phyloP scores from a whole-genome alignment of 2,888 invertebrate species.

The Heliothis peltigera region DNA sequence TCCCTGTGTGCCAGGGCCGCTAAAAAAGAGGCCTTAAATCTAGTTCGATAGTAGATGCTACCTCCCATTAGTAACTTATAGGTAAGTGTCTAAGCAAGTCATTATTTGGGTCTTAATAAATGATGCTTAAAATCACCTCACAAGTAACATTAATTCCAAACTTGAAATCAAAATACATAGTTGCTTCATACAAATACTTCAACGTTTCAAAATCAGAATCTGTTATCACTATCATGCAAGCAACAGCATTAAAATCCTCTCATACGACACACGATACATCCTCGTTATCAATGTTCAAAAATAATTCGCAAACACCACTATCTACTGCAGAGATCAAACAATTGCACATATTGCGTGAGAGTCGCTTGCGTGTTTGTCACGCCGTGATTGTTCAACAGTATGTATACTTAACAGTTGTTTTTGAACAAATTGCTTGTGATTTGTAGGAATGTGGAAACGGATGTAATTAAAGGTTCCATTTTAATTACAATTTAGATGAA shows the following conservation, averaged over 20 bases:
- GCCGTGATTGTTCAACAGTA: conserved; percentile 18
- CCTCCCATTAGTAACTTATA: too few species aligned
- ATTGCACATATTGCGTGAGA: conserved; percentile 33
- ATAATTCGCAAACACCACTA: conserved; percentile 47
- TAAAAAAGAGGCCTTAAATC: too few species aligned
- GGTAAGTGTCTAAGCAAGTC: too few species aligned
- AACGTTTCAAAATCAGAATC: neutral
- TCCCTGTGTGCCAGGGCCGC: too few species aligned
- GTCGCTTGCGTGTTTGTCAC: conserved; percentile 39
- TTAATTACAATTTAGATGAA: too few species aligned
- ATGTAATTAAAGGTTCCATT: conserved; percentile 7
- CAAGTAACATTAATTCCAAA: too few species aligned
- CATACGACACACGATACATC: conserved; percentile 17
- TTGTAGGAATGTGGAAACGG: conserved; percentile 26
- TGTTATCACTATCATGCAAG: neutral
- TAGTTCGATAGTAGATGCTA: too few species aligned
- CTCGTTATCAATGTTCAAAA: conserved; percentile 39
- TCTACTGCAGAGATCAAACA: conserved; percentile 27
- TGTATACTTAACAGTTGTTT: conserved; percentile 22
- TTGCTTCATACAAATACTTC: too few species aligned
- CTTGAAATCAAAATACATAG: too few species aligned
- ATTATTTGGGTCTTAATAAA: too few species aligned
- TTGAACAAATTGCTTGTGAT: conserved; percentile 40
- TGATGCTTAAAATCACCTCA: too few species aligned
- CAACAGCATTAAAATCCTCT: conserved; percentile 7